phyloP scores from a whole-genome alignment of 1,140 invertebrate species.

The Drosophila parabipectinata region DNA sequence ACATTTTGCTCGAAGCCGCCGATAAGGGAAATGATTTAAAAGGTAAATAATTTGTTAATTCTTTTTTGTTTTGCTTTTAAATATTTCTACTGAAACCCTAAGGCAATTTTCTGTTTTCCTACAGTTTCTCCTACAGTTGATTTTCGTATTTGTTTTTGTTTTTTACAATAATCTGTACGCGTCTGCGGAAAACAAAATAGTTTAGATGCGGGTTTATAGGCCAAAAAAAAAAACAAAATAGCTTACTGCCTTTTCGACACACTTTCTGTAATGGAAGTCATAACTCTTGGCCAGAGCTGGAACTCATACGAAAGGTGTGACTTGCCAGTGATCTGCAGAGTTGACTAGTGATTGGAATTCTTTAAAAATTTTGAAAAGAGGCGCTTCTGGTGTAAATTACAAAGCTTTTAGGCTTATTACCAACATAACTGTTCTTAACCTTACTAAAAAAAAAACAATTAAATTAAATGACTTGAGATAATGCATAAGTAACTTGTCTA shows the following conservation, averaged over 20 bases:
- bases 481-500: constrained; percentile 7
- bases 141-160: background rate
- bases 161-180: constrained; percentile 37
- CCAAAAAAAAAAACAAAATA: background rate
- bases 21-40: constrained; percentile 52
- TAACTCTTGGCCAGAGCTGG: background rate
- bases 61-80: constrained; percentile 20
- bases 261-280: background rate
- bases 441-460: constrained; percentile 8
- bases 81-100: constrained; percentile 77
- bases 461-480: constrained; percentile 1
- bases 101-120: constrained; percentile 62
- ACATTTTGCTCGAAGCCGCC: constrained; percentile 48
- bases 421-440: background rate
- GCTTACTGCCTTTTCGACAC: background rate
- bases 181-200: constrained; percentile 38
- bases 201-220: constrained; percentile 23
- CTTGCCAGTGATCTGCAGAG: background rate
- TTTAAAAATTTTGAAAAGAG: constrained; percentile 23
- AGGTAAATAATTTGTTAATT: constrained; percentile 36
- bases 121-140: constrained; percentile 39
- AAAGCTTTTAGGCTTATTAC: constrained; percentile 6
- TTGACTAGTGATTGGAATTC: background rate
- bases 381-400: constrained; percentile 33
- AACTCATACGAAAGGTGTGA: background rate